Base-by-base conservation (phyloP, 2,888 invertebrate species). In the Biston stratarius region DNA sequence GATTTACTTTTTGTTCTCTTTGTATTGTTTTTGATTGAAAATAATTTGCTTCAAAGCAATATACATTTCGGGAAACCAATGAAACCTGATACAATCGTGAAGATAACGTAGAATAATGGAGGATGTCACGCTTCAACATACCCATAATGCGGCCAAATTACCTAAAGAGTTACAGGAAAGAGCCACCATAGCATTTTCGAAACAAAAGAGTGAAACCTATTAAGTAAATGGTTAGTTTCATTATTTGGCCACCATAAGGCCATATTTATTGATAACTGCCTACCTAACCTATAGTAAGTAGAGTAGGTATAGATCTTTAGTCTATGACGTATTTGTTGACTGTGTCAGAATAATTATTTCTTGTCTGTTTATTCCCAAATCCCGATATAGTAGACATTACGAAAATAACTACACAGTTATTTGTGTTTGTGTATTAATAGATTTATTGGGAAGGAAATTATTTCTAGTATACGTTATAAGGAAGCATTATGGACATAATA, bases 301-400 rank as follows among this genome's bases (percentile, higher is more conserved):
- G 24, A 24, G 24, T 24, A 24, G 24, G 24, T 24, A 24, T 24
- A 24, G 24, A 24, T 24, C 1, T 24, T 3, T 24, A 24, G 1
- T 24, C n/a, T 6, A 34, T 44, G 42, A 55, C 48, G 36, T 56
- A 55, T 34, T 65, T 57, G 51, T 10, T 52, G 24, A 24, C 14
- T 40, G 33, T 7, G 58, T 40, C 49, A 60, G 14, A 73, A 73
- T 61, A 57, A 65, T 64, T 58, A 55, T 40, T 71, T 67, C 63
- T 52, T 40, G 48, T 52, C 73, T 67, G 71, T 71, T 69, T 67
- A 52, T 34, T 64, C 60, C 40, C 10, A 12, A 49, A 42, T 24
- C 24, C 63, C 33, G 24, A 52, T 49, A 56, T 44, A 34, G 40
- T 45, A 14, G 44, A 9, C 45, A 10, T 38, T 24, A 12, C 53